Percentiles rank a stretch among this genome's conserved stretches.
Evolutionary conservation across 2,113 vertebrate species (phyloP).

Genomic region (Saimiri boliviensis): DNA sequence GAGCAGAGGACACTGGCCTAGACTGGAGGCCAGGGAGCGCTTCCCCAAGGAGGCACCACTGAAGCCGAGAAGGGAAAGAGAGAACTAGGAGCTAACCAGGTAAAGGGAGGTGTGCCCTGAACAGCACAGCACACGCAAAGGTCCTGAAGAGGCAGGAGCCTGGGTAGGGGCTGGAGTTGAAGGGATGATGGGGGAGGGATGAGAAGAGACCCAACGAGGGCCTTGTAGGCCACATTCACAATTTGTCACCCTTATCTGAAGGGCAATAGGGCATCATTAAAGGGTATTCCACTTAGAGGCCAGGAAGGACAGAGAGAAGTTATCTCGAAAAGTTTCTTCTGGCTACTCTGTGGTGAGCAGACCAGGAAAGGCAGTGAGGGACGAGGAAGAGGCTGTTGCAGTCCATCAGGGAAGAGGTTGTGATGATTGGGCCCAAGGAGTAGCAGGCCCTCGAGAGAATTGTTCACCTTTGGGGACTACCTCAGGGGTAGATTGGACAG

Average conservation of each 20-base stretch:
- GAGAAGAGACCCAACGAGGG: not conserved
- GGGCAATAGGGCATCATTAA: not conserved
- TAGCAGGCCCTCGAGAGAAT: not conserved
- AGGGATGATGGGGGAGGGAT: not conserved
- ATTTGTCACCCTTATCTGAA: not conserved
- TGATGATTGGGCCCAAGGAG: not conserved
- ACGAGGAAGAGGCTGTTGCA: not conserved
- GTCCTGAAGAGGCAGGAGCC: not conserved
- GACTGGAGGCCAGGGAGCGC: not conserved
- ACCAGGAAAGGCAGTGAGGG: not conserved
- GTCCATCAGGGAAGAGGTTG: not conserved
- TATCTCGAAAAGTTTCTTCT: not conserved
- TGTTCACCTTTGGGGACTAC: not conserved
- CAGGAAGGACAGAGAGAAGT: not conserved
- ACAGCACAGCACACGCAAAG: not conserved
- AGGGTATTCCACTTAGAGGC: not conserved
- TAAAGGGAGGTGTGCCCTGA: not conserved
- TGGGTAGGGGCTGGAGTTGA: not conserved
- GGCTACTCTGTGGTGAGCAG: not conserved
- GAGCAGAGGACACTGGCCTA: not conserved
- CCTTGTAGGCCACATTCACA: not conserved
- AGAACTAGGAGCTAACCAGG: not conserved
- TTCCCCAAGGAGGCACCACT: not conserved
- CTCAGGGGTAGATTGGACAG: not conserved
- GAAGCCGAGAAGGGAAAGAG: not conserved